Base-by-base conservation (phyloP, 2,113 vertebrate species). In the Cephalophus harveyi region DNA sequence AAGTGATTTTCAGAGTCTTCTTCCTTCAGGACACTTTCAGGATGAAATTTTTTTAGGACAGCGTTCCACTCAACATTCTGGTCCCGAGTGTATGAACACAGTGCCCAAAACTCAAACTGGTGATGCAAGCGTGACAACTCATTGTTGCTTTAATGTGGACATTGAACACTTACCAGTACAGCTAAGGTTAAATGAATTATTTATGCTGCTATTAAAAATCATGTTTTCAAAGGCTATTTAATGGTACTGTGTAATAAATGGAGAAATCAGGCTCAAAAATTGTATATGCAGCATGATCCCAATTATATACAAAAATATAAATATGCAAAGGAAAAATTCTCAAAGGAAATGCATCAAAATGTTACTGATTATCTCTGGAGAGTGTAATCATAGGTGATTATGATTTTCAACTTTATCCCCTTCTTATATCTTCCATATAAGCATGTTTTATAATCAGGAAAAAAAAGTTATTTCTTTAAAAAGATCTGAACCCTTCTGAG, bases 321-420 rank as follows among this genome's bases (percentile, higher is more conserved):
- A 92, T 93, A 94, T 97, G 40, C 81, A 91, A 97, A 97, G 89
- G 57, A 94, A 95, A 89, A 90, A 84, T 95, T 28, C 91, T 94
- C 81, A 54, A 59, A 97, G 85, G 52, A 93, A 94, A 90, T 93
- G 25, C n/a, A 91, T 91, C 76, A 89, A 92, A 97, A 95, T 94
- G 79, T 97, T 97, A 59, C 95, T 96, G 59, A 96, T 98, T 92
- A 95, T 91, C 48, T 95, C n/a, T 93, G 48, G 81, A 64, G 48
- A 87, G 48, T 95, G 6, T 94, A 96, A 97, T 97, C 95, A 96
- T 91, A 92, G 48, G n/a, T 97, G 91, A 96, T 97, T 97, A 96
- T 95, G 92, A 95, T 94, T 98, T 98, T 96, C 64, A 97, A 90
- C 76, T 93, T 94, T 97, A 85, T 92, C 86, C 94, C 95, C 74